Percentiles rank a stretch among this genome's conserved stretches.
phyloP scores from a whole-genome alignment of 2,113 vertebrate species.

The Leptocoma aspasia region DNA sequence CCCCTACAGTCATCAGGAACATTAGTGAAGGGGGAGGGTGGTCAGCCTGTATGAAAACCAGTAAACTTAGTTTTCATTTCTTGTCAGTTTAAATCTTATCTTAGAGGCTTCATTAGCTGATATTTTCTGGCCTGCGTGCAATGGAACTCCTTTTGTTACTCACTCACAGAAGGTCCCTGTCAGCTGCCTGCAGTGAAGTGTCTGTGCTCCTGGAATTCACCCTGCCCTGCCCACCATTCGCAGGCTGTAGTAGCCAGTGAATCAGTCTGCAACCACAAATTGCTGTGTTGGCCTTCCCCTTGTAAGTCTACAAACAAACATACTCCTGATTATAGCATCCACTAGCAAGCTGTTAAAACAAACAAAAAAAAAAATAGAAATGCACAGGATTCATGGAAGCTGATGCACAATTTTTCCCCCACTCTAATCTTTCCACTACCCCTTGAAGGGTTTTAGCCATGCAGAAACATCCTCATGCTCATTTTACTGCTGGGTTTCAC shows the following conservation, averaged over 20 bases:
- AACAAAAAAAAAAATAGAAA: background rate
- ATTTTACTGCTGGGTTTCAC: background rate
- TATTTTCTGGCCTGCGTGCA: background rate
- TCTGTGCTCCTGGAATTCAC: background rate
- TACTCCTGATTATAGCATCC: background rate
- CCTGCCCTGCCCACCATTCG: background rate
- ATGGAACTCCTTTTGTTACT: background rate
- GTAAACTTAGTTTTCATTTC: constrained; percentile 36
- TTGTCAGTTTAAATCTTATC: constrained; percentile 35
- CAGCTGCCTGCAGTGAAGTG: background rate
- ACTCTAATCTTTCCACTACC: background rate
- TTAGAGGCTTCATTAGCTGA: background rate
- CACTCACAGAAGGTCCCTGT: background rate
- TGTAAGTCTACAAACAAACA: constrained; percentile 32
- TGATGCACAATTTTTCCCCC: background rate
- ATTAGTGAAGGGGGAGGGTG: background rate
- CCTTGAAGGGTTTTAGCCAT: constrained; percentile 6
- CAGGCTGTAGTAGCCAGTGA: background rate
- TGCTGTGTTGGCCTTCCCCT: background rate
- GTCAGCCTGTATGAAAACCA: constrained; percentile 19
- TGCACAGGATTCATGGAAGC: constrained; percentile 6
- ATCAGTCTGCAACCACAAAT: constrained; percentile 29
- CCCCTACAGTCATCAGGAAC: background rate
- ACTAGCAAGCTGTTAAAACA: background rate
- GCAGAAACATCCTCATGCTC: constrained; percentile 4